Conservation (phyloP, 2,888 invertebrate species). For the Eristalinus sepulchralis region DNA sequence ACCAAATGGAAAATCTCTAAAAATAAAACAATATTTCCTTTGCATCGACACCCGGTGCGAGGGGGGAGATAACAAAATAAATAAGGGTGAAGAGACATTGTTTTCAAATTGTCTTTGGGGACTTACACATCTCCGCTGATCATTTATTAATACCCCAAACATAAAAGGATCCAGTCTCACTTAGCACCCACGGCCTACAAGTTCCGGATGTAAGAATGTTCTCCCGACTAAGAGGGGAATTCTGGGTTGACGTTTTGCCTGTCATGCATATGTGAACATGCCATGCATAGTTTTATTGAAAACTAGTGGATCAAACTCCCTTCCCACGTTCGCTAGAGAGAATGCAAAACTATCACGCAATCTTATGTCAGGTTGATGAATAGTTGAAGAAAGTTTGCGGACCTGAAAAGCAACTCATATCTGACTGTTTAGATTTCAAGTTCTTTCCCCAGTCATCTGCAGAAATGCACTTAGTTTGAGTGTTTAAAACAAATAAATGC, state of each 20-base stretch:
- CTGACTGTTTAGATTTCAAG: background rate
- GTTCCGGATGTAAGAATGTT: background rate
- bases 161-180: background rate
- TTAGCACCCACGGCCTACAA: background rate
- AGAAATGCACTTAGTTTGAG: background rate
- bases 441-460: background rate
- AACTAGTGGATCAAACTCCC: background rate
- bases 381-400: background rate
- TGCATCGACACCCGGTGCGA: background rate
- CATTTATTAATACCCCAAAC: background rate
- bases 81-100: conserved; percentile 60
- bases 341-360: background rate
- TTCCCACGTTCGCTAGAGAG: background rate
- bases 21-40: conserved; percentile 49
- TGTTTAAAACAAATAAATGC: background rate
- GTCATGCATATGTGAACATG: background rate
- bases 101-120: conserved; percentile 34
- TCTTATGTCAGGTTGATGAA: background rate
- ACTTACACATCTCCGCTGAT: background rate
- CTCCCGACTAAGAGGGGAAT: background rate
- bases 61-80: conserved; percentile 39
- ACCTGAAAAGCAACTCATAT: background rate
- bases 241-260: background rate
- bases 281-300: background rate
- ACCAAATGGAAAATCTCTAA: conserved; percentile 58